These are phyloP conservation scores for Oreamnos americanus DNA, from an alignment of 2,113 vertebrate genomes.

Conservation along the genomic window DNA sequence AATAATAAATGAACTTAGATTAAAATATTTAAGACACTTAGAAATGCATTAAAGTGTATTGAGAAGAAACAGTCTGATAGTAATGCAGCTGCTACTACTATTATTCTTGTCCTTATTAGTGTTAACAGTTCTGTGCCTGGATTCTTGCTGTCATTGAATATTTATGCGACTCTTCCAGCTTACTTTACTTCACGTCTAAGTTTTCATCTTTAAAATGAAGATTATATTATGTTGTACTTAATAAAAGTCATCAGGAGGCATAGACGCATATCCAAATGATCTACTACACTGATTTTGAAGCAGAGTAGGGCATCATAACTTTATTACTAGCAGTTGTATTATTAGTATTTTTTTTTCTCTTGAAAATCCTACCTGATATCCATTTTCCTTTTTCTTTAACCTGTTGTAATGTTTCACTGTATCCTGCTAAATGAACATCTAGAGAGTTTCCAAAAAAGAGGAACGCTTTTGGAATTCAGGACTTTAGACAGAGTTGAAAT, in stretches of 20 bases:
- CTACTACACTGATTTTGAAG: neutral
- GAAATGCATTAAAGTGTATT: neutral
- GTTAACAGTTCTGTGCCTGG: neutral
- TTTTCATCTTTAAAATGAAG: neutral
- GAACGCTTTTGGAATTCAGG: neutral
- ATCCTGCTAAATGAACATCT: neutral
- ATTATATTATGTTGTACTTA: neutral
- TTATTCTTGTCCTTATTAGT: neutral
- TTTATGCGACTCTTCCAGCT: neutral
- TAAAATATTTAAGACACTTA: slow-evolving; percentile 15
- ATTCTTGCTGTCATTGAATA: neutral
- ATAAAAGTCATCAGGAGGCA: neutral
- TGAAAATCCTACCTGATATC: neutral
- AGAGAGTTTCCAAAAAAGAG: neutral
- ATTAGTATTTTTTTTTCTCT: neutral
- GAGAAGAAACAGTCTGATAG: neutral
- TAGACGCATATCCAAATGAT: neutral
- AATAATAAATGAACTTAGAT: neutral
- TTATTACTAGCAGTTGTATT: neutral
- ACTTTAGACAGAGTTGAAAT: neutral
- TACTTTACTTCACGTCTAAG: neutral
- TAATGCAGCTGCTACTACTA: neutral
- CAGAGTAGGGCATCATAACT: neutral
- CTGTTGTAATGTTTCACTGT: neutral
- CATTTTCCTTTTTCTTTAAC: neutral